A percentile compares a stretch with the other conserved stretches of the same genome.
Conservation (phyloP, 2,888 invertebrate genomes). For the Melinaea marsaeus region DNA sequence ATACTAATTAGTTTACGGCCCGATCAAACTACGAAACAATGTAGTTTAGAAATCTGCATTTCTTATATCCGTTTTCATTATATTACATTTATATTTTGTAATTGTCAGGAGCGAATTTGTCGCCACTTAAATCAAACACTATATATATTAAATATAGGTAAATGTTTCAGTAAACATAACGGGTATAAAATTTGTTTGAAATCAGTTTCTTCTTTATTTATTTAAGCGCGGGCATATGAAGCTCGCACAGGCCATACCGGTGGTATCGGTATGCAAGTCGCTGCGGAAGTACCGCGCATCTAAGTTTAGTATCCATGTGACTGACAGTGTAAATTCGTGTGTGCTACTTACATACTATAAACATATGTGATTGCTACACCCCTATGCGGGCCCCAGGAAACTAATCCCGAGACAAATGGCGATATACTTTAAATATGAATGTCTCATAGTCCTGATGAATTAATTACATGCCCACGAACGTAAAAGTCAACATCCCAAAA, state of each 20-base stretch:
- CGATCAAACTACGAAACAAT: too few relatives aligned
- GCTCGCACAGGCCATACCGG: conserved; percentile 12
- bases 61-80: too few relatives aligned
- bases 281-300: conserved; percentile 22
- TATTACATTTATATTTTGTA: too few relatives aligned
- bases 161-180: background rate
- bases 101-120: too few relatives aligned
- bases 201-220: background rate
- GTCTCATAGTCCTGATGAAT: conserved; percentile 40
- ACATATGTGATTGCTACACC: conserved; percentile 35
- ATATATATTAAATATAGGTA: background rate
- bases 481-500: conserved; percentile 52
- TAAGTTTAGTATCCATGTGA: conserved; percentile 25
- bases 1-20: too few relatives aligned
- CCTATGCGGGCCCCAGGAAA: conserved; percentile 42
- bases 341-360: conserved; percentile 27
- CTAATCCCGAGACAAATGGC: conserved; percentile 41
- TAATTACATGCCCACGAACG: conserved; percentile 51
- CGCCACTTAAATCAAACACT: too few relatives aligned
- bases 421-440: conserved; percentile 50
- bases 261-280: background rate
- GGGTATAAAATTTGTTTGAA: background rate
- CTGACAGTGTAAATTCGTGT: conserved; percentile 19
- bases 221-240: conserved; percentile 5
- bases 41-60: too few relatives aligned